phyloP scores from a whole-genome alignment of 2,113 vertebrate genomes.

The Archocentrus centrarchus region DNA sequence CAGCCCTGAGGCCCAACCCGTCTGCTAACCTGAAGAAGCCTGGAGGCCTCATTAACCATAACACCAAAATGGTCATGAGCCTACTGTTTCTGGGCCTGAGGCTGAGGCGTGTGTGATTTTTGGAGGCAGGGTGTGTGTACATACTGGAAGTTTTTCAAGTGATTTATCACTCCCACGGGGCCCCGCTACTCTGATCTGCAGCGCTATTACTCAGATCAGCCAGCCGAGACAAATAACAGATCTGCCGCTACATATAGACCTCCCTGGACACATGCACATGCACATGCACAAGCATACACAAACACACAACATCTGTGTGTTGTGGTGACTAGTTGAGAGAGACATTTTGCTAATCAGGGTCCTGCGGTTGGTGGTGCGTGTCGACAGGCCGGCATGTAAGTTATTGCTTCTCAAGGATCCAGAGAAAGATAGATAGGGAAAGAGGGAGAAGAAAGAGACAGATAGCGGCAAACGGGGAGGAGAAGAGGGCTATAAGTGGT shows the following conservation, averaged over 20 bases:
- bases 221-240: constrained; percentile 66
- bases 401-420: constrained; percentile 37
- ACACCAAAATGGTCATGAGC: constrained; percentile 7
- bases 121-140: constrained; percentile 44
- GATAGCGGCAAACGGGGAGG: constrained; percentile 1
- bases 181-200: constrained; percentile 54
- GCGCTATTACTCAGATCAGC: constrained; percentile 68
- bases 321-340: constrained; percentile 48
- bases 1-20: not conserved
- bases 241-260: constrained; percentile 49
- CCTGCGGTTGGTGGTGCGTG: constrained; percentile 49
- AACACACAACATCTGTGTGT: constrained; percentile 29
- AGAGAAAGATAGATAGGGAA: constrained; percentile 3
- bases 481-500: constrained; percentile 54
- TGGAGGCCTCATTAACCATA: constrained; percentile 52
- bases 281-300: not conserved
- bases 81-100: constrained; percentile 33
- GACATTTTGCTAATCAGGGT: constrained; percentile 57
- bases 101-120: constrained; percentile 44
- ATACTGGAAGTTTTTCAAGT: constrained; percentile 50
- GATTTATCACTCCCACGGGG: constrained; percentile 67
- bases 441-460: constrained; percentile 12
- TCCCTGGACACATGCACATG: constrained; percentile 24
- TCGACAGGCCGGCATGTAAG: constrained; percentile 10
- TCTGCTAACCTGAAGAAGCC: constrained; percentile 41